These are phyloP conservation scores for Amphipyra tragopoginis DNA, from an alignment of 2,888 invertebrate species.

Conservation along the genomic window DNA sequence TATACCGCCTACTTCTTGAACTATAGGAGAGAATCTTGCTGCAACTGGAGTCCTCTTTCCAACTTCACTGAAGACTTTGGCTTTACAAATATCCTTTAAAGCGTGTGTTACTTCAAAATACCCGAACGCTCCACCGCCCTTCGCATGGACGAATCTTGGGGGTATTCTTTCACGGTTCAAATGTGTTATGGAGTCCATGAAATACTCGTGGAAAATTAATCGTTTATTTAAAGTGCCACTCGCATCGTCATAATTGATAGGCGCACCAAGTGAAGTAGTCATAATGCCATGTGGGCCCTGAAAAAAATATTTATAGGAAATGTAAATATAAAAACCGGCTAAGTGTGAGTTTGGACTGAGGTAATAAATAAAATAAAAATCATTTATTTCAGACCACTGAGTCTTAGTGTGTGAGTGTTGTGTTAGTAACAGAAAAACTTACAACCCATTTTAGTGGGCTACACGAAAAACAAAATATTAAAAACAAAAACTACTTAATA, in stretches of 20 bases:
- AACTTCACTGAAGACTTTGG: constrained; percentile 92
- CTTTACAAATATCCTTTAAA: constrained; percentile 93
- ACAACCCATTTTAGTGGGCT: too few species aligned
- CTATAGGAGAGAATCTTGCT: constrained; percentile 94
- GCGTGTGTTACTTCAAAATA: constrained; percentile 96
- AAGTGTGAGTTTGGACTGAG: too few species aligned
- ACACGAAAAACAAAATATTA: too few species aligned
- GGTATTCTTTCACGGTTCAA: constrained; percentile 97
- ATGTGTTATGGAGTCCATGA: constrained; percentile 93
- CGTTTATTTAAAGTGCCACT: constrained; percentile 93
- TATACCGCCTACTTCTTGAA: constrained; percentile 95
- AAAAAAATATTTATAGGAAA: constrained; percentile 44
- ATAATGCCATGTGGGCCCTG: constrained; percentile 88
- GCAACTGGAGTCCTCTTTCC: constrained; percentile 94
- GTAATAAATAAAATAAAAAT: too few species aligned
- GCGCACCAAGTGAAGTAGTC: constrained; percentile 94
- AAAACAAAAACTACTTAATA: too few species aligned
- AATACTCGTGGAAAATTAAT: constrained; percentile 94
- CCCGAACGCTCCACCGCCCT: constrained; percentile 96
- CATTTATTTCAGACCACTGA: too few species aligned
- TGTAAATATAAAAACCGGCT: too few species aligned
- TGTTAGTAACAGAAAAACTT: too few species aligned
- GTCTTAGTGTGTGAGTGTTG: too few species aligned
- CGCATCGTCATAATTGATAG: constrained; percentile 91
- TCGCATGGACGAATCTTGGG: constrained; percentile 97